Evolutionary conservation across 2,113 vertebrate genomes (phyloP).

Genomic region (Coracopsis vasa): DNA sequence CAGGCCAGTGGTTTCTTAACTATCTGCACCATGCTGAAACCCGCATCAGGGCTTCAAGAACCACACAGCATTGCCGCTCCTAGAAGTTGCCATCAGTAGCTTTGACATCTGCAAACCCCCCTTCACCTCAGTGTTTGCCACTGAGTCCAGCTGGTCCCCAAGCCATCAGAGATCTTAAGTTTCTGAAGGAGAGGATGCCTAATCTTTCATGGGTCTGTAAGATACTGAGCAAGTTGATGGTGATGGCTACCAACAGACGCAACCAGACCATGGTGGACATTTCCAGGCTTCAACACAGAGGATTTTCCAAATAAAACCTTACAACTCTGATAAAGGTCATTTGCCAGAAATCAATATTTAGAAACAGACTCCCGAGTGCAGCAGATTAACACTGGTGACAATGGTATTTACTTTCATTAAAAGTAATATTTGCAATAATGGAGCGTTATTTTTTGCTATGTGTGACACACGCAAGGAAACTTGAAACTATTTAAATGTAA

Average conservation of each 20-base stretch:
- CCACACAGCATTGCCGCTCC: rapidly evolving
- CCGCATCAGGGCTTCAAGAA: background rate
- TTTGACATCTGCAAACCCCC: background rate
- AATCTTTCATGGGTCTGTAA: background rate
- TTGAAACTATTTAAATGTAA: constrained; percentile 67
- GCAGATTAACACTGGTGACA: constrained; percentile 8
- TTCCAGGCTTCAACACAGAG: background rate
- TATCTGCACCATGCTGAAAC: background rate
- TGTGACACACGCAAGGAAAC: background rate
- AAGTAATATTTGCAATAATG: constrained; percentile 49
- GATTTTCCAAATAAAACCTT: constrained; percentile 16
- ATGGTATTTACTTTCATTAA: constrained; percentile 49
- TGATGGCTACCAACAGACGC: background rate
- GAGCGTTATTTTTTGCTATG: background rate
- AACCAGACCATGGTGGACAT: background rate
- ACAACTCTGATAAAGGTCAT: constrained; percentile 17
- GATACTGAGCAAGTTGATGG: background rate
- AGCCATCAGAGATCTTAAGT: too few species aligned
- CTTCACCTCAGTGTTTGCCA: background rate
- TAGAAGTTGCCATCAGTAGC: background rate
- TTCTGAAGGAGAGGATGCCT: background rate
- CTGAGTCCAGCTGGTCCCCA: rapidly evolving
- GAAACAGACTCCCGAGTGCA: background rate
- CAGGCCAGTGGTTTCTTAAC: background rate
- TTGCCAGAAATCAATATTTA: constrained; percentile 57